These are phyloP conservation scores for Chaetodon trifasciatus DNA, from an alignment of 2,797 vertebrate species.

Conservation along the genomic window DNA sequence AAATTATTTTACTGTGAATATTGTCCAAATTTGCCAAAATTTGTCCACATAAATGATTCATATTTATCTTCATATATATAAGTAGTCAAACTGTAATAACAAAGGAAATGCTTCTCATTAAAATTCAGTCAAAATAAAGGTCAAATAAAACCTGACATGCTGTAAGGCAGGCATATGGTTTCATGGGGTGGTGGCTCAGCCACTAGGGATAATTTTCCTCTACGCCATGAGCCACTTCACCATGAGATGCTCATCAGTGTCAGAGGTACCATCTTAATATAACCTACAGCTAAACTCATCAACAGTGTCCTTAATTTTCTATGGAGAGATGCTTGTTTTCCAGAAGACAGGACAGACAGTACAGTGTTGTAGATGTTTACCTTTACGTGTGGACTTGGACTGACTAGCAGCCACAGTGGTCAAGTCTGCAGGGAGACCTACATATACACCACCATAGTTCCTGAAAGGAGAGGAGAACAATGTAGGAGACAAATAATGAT, in stretches of 20 bases:
- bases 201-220: slow-evolving; percentile 27
- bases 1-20: not conserved
- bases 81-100: not conserved
- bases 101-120: slow-evolving; percentile 32
- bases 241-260: slow-evolving; percentile 24
- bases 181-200: slow-evolving; percentile 11
- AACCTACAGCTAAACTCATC: not conserved
- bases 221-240: slow-evolving; percentile 22
- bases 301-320: not conserved
- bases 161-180: slow-evolving; percentile 18
- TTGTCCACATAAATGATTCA: not conserved
- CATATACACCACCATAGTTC: slow-evolving; percentile 97
- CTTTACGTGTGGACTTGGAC: slow-evolving; percentile 90
- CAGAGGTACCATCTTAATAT: not conserved
- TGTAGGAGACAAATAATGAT: not conserved
- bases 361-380: slow-evolving; percentile 73
- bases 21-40: not conserved
- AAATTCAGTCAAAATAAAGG: slow-evolving; percentile 57
- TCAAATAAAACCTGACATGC: slow-evolving; percentile 37
- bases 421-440: slow-evolving; percentile 91
- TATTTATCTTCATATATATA: not conserved
- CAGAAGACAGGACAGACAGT: not conserved
- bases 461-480: slow-evolving; percentile 75
- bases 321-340: not conserved
- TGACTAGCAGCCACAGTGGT: slow-evolving; percentile 87